Base-by-base conservation (phyloP, 1,140 invertebrate genomes). In the Solenopsis invicta region DNA sequence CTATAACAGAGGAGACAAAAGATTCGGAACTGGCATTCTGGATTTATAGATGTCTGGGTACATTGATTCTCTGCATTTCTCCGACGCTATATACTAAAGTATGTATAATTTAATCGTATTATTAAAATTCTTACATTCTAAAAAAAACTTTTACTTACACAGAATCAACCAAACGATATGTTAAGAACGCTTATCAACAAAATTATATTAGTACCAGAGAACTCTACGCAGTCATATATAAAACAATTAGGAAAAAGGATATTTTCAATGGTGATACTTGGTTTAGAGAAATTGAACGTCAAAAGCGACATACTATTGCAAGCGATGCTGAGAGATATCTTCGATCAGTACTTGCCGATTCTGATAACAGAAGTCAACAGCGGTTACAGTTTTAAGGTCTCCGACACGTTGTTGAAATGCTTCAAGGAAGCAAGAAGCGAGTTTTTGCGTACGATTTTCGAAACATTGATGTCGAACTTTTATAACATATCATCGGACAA, bases 41-140 rank as follows among this genome's bases (percentile, higher is more conserved):
- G 89, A 95, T 95, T 67, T 95, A 95, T 67, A 92, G 92, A 61
- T 95, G 94, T 52, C 88, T 95, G 3, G 93, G 94, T 59, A 93
- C 93, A 52, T 48, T 95, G 13, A 91, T 95, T 85, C 90, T 93
- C 45, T 93, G 91, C 72, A 94, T 93, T 56, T 92, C 93, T 48
- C 78, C 92, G 5, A 93, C 94, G 24, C 61, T 95, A 34, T 94
- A 94, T 62, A 76, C 89, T 0, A 94, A 94, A 89, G 94, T 94
- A 61, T 34, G 34, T 62, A 5, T 24, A 50, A 64, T 59, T 59
- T 34, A 45, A 41, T 69, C 21, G n/a, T 29, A 16, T 16, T 56
- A 18, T 6, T 64, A 4, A 18, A 72, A 89, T 62, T 87, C 13
- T 59, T 50, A 64, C n/a, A 21, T 81, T 85, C 21, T 69, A 78